A percentile compares a stretch with the other conserved stretches of the same genome.
These are phyloP conservation scores for Hetaerina americana DNA, from an alignment of 1,140 invertebrate genomes.

Conservation along the genomic window DNA sequence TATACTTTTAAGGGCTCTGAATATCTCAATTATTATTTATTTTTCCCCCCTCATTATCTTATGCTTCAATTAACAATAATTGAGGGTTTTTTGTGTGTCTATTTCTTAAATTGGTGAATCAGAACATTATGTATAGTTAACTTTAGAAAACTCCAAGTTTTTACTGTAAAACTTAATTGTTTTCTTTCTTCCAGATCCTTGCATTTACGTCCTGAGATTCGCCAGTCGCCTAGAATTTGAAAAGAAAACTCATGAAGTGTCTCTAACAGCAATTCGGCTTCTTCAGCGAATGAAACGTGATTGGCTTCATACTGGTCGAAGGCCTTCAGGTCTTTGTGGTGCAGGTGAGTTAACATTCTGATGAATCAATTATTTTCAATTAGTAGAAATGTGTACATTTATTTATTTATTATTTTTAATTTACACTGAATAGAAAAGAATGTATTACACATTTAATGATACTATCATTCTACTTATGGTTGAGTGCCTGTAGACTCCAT, in stretches of 20 bases:
- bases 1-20: too few relatives aligned
- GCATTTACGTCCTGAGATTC: conserved; percentile 86
- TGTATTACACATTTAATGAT: conserved; percentile 2
- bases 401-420: neutral
- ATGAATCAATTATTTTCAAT: conserved; percentile 12
- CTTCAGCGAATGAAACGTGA: conserved; percentile 97
- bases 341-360: conserved; percentile 50
- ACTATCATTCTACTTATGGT: neutral
- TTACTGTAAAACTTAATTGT: too few relatives aligned
- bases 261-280: conserved; percentile 84
- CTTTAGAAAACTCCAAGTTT: too few relatives aligned
- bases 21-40: too few relatives aligned
- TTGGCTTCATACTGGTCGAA: conserved; percentile 87
- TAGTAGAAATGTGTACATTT: neutral
- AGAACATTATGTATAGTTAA: too few relatives aligned
- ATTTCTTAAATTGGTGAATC: too few relatives aligned
- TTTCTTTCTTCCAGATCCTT: conserved; percentile 63
- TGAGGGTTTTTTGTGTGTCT: too few relatives aligned
- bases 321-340: conserved; percentile 92
- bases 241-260: conserved; percentile 83
- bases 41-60: too few relatives aligned
- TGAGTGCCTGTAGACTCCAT: too few relatives aligned
- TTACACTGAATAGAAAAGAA: conserved; percentile 1
- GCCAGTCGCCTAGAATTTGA: conserved; percentile 89
- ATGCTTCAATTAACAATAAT: too few relatives aligned